Percentiles rank a stretch among this genome's conserved stretches.
Conservation (phyloP, 1,140 invertebrate species). For the Sinella curviseta region DNA sequence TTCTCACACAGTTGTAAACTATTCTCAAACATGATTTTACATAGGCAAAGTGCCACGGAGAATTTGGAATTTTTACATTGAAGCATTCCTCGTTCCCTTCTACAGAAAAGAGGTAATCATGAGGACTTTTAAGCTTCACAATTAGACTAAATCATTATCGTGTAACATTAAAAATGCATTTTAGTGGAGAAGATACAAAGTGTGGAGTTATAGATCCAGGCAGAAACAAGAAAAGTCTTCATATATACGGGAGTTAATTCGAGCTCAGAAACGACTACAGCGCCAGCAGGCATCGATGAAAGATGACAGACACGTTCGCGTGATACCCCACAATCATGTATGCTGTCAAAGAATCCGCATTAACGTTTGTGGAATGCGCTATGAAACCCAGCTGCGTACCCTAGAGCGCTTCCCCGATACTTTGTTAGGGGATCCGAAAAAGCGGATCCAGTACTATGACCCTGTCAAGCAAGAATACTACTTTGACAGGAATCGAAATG, state of each 20-base stretch:
- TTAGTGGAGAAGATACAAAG: conserved; percentile 30
- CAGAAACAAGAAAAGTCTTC: background rate
- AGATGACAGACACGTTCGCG: background rate
- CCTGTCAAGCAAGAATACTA: conserved; percentile 82
- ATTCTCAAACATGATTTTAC: background rate
- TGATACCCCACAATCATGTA: background rate
- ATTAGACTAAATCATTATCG: background rate
- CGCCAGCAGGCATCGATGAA: background rate
- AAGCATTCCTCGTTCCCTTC: conserved; percentile 18
- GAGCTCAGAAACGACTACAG: background rate
- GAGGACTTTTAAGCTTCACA: too few relatives aligned
- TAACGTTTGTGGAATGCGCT: conserved; percentile 8
- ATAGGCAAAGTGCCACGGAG: conserved; percentile 2
- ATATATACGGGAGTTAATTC: background rate
- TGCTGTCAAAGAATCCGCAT: conserved; percentile 5
- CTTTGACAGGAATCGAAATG: conserved; percentile 77
- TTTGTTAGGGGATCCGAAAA: conserved; percentile 53
- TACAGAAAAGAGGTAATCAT: conserved; percentile 24
- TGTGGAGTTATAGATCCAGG: conserved; percentile 1
- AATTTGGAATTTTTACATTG: conserved; percentile 31
- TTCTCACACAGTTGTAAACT: background rate
- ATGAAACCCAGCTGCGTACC: conserved; percentile 28
- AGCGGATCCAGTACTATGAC: conserved; percentile 69
- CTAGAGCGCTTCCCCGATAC: conserved; percentile 23
- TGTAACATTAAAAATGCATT: background rate